These are phyloP conservation scores for Altica lythri DNA, from an alignment of 2,888 invertebrate species.

Conservation along the genomic window DNA sequence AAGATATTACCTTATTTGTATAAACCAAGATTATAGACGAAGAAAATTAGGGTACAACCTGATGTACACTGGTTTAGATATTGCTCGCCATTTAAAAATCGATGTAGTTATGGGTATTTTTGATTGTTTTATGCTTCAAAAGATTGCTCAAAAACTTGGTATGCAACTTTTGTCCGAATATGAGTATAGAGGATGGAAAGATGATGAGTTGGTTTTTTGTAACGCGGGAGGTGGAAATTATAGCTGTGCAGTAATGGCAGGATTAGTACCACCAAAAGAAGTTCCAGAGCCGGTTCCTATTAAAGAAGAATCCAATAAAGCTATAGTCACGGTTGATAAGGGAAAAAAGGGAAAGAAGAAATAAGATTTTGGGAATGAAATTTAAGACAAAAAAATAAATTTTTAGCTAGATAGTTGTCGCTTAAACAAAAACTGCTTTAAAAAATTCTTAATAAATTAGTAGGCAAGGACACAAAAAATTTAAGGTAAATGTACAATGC, in stretches of 20 bases:
- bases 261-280: slow-evolving; percentile 43
- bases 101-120: slow-evolving; percentile 51
- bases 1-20: slow-evolving; percentile 47
- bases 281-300: slow-evolving; percentile 31
- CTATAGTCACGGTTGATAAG: background rate
- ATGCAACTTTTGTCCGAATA: slow-evolving; percentile 51
- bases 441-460: no score
- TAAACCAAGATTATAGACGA: slow-evolving; percentile 47
- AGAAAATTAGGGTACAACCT: slow-evolving; percentile 40
- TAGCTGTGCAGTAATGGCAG: slow-evolving; percentile 55
- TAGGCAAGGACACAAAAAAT: no score
- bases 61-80: slow-evolving; percentile 41
- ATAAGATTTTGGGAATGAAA: no score
- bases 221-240: slow-evolving; percentile 61
- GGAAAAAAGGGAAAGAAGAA: no score
- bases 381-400: no score
- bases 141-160: slow-evolving; percentile 47
- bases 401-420: no score
- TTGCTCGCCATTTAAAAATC: slow-evolving; percentile 50
- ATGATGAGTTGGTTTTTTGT: slow-evolving; percentile 56
- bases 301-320: background rate
- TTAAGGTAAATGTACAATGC: no score
- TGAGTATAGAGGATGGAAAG: slow-evolving; percentile 56
- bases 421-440: no score
- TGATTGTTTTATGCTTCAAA: slow-evolving; percentile 45